phyloP scores from a whole-genome alignment of 2,113 vertebrate species.

The Panthera tigris region DNA sequence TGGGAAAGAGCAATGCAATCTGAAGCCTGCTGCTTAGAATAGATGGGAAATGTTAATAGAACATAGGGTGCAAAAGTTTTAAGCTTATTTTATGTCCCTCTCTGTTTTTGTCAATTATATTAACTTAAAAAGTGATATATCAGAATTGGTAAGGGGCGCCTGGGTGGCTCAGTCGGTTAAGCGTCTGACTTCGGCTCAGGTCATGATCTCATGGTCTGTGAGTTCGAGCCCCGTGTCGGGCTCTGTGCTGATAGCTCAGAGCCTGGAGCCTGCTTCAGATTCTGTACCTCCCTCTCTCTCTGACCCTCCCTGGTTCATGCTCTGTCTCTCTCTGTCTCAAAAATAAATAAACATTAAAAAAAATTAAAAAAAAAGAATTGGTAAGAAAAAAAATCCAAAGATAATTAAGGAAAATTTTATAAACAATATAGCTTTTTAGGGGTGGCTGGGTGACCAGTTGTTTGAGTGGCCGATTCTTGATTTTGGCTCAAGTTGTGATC shows the following conservation, averaged over 20 bases:
- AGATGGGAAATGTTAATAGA: background rate
- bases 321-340: too few relatives aligned
- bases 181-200: too few relatives aligned
- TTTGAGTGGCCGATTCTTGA: too few relatives aligned
- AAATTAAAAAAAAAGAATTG: background rate
- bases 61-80: background rate
- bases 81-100: background rate
- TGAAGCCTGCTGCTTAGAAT: background rate
- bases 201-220: too few relatives aligned
- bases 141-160: background rate
- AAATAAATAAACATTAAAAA: too few relatives aligned
- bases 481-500: too few relatives aligned
- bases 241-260: too few relatives aligned
- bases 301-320: too few relatives aligned
- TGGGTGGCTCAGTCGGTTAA: too few relatives aligned
- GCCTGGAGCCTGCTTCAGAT: too few relatives aligned
- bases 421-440: background rate
- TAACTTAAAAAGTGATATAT: background rate
- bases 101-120: background rate
- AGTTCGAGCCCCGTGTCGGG: accelerated
- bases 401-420: background rate
- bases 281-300: too few relatives aligned
- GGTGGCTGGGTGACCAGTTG: too few relatives aligned
- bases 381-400: background rate
- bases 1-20: background rate